Percentiles rank a stretch among this genome's conserved stretches.
Evolutionary conservation across 2,797 vertebrate species (phyloP).

Genomic region (Chaetophractus vellerosus): DNA sequence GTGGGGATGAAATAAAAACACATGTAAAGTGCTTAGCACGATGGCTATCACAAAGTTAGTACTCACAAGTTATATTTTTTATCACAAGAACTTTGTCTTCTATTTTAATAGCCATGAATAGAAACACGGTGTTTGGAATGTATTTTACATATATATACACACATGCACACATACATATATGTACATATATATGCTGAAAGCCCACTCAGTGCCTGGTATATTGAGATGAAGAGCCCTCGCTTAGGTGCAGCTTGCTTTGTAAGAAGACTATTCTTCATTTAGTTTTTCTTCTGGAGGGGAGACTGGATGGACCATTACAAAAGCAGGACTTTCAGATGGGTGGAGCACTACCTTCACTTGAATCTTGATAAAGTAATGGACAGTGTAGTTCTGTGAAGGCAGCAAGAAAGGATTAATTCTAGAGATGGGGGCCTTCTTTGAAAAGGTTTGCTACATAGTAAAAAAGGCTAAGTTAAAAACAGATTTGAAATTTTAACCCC

Average conservation of each 20-base stretch:
- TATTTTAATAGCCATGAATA: not conserved
- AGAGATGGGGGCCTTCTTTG: not conserved
- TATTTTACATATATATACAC: not conserved
- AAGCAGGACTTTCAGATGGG: not conserved
- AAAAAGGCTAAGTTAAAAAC: not conserved
- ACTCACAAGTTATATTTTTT: not conserved
- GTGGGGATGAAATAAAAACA: not conserved
- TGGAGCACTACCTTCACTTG: not conserved
- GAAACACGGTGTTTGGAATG: not conserved
- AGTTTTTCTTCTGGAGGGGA: not conserved
- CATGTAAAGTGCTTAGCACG: not conserved
- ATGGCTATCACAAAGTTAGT: not conserved
- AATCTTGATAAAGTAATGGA: not conserved
- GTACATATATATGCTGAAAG: too few relatives aligned
- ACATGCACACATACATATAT: too few relatives aligned
- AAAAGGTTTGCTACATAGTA: not conserved
- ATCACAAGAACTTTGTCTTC: not conserved
- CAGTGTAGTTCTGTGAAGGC: not conserved
- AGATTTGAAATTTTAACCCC: not conserved
- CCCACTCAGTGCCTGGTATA: not conserved
- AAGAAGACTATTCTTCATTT: not conserved
- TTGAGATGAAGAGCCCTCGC: not conserved
- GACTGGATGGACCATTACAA: rapidly evolving
- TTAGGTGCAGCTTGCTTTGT: not conserved
- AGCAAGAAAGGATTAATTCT: not conserved